Percentiles rank a stretch among this genome's conserved stretches.
Conservation (phyloP, 2,797 vertebrate species). For the Natrix natrix region DNA sequence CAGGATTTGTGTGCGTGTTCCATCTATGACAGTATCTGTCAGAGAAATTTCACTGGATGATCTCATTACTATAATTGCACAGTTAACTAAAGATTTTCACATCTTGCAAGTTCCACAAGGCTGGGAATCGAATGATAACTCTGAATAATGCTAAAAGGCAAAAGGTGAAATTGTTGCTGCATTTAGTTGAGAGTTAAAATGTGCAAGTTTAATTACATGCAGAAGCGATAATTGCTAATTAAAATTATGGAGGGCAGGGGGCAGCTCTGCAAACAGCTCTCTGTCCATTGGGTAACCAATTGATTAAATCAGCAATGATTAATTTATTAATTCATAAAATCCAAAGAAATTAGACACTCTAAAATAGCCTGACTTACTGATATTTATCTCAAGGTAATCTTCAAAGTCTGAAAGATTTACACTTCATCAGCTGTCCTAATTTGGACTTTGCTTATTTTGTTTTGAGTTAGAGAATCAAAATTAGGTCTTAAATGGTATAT, state of each 20-base stretch:
- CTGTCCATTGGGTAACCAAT: slow-evolving; percentile 28
- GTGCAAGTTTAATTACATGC: slow-evolving; percentile 50
- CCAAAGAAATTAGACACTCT: neutral
- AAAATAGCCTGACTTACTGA: neutral
- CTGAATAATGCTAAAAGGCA: slow-evolving; percentile 56
- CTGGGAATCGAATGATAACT: slow-evolving; percentile 57
- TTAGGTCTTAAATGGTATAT: slow-evolving; percentile 17
- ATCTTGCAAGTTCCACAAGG: slow-evolving; percentile 38
- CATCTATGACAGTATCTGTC: slow-evolving; percentile 28
- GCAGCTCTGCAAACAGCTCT: slow-evolving; percentile 47
- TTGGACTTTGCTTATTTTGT: slow-evolving; percentile 3
- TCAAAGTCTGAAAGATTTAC: neutral
- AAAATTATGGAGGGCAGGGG: slow-evolving; percentile 45
- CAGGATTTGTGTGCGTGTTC: slow-evolving; percentile 15
- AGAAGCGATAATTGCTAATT: slow-evolving; percentile 71
- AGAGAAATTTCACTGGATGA: slow-evolving; percentile 51
- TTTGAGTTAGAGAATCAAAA: neutral
- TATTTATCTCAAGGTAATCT: slow-evolving; percentile 18
- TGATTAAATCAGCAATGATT: slow-evolving; percentile 67
- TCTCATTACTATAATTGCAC: slow-evolving; percentile 60
- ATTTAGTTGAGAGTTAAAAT: slow-evolving; percentile 53
- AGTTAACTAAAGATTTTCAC: slow-evolving; percentile 49
- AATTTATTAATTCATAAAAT: slow-evolving; percentile 55
- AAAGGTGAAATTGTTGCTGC: slow-evolving; percentile 63
- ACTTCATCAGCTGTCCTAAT: neutral